Conservation (phyloP, 1,140 invertebrate species). For the Plodia interpunctella region DNA sequence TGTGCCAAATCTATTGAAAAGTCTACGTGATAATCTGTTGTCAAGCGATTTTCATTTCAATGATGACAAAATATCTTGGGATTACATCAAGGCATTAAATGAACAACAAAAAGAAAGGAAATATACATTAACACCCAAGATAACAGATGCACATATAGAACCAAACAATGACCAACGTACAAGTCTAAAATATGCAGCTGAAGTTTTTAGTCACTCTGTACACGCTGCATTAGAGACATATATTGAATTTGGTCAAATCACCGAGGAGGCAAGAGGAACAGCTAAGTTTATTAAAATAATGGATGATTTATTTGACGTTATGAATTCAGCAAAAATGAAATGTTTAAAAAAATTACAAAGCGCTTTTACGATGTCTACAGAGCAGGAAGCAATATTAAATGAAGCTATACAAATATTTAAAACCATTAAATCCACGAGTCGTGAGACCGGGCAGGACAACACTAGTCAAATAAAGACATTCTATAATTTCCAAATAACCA, state of each 20-base stretch:
- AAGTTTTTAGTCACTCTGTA: slow-evolving; percentile 24
- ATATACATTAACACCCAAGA: slow-evolving; percentile 8
- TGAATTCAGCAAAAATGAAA: slow-evolving; percentile 15
- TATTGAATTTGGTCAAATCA: slow-evolving; percentile 18
- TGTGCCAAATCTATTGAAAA: slow-evolving; percentile 30
- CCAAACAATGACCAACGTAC: slow-evolving; percentile 16
- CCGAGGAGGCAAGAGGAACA: slow-evolving; percentile 20
- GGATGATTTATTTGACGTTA: slow-evolving; percentile 25
- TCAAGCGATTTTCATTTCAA: slow-evolving; percentile 19
- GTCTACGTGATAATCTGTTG: slow-evolving; percentile 29
- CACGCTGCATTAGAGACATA: slow-evolving; percentile 20
- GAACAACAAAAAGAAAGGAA: slow-evolving; percentile 5
- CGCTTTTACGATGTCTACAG: slow-evolving; percentile 1
- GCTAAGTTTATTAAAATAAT: slow-evolving; percentile 19
- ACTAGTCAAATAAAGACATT: neutral
- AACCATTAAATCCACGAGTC: neutral
- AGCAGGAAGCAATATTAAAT: slow-evolving; percentile 5
- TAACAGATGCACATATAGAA: slow-evolving; percentile 11
- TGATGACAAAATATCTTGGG: slow-evolving; percentile 17
- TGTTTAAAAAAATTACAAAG: slow-evolving; percentile 6
- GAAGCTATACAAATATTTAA: slow-evolving; percentile 8
- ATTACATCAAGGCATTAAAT: slow-evolving; percentile 7
- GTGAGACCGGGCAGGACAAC: neutral
- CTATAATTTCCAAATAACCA: too few species aligned
- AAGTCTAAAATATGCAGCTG: slow-evolving; percentile 21